Percentiles rank a stretch among this genome's conserved stretches.
Evolutionary conservation across 2,113 vertebrate genomes (phyloP).

Genomic region (Fulica atra): DNA sequence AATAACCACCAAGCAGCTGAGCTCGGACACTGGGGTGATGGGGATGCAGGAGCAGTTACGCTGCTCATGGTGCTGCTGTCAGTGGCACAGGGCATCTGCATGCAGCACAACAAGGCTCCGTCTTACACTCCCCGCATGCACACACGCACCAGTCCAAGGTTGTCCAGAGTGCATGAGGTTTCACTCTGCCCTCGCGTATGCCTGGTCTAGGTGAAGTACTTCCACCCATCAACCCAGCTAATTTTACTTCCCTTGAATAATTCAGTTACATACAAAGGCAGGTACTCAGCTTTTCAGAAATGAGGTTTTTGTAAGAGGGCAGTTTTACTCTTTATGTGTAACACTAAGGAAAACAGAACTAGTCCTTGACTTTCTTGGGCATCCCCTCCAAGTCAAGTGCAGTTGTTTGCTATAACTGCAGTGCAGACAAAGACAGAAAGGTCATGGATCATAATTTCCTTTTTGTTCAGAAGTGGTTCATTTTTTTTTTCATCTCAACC

Average conservation of each 20-base stretch:
- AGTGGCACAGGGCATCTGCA: neutral
- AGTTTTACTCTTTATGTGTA: neutral
- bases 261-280: neutral
- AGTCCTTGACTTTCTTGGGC: neutral
- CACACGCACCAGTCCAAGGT: neutral
- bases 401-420: neutral
- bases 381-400: neutral
- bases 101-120: neutral
- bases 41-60: neutral
- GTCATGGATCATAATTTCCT: accelerated
- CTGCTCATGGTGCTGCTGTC: neutral
- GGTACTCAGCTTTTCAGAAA: neutral
- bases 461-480: neutral
- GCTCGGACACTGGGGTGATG: accelerated
- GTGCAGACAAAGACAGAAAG: neutral
- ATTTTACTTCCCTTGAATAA: neutral
- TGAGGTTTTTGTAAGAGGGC: neutral
- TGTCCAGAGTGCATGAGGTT: accelerated
- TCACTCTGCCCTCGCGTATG: accelerated
- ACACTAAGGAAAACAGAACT: neutral
- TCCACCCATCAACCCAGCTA: neutral
- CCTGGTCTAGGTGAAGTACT: neutral
- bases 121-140: accelerated
- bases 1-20: accelerated
- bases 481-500: neutral